Conservation (phyloP, 2,113 vertebrate species). For the Muntiacus muntjak region DNA sequence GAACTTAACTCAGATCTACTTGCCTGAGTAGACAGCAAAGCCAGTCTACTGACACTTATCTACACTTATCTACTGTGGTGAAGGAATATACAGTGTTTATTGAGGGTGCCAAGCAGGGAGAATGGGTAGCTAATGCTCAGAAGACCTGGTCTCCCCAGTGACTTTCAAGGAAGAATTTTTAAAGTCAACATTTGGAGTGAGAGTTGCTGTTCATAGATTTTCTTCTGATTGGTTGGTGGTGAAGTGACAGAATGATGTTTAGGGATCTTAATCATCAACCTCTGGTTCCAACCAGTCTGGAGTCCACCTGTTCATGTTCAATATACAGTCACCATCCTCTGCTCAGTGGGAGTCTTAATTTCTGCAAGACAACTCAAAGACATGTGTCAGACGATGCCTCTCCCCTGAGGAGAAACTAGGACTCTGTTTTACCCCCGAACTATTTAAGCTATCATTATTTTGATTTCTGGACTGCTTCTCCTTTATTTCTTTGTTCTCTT, state of each 20-base stretch:
- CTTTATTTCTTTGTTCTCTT: neutral
- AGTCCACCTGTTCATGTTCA: neutral
- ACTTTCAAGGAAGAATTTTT: neutral
- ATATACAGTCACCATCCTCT: neutral
- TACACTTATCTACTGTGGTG: neutral
- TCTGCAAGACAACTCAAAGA: neutral
- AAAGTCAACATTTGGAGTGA: neutral
- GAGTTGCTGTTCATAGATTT: neutral
- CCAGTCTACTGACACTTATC: neutral
- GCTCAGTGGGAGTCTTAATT: neutral
- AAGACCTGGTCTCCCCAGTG: neutral
- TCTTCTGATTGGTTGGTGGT: neutral
- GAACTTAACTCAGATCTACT: neutral
- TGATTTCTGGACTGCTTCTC: neutral
- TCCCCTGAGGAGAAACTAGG: neutral
- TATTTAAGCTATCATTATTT: neutral
- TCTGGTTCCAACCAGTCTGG: neutral
- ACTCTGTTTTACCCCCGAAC: neutral
- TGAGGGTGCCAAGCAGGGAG: neutral
- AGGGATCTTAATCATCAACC: neutral
- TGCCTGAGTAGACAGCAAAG: neutral
- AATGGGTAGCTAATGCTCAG: neutral
- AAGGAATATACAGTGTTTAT: neutral
- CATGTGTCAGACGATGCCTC: neutral
- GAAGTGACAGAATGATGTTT: neutral